A percentile compares a stretch with the other conserved stretches of the same genome.
phyloP scores from a whole-genome alignment of 2,888 invertebrate genomes.

The Drosophila affinis region DNA sequence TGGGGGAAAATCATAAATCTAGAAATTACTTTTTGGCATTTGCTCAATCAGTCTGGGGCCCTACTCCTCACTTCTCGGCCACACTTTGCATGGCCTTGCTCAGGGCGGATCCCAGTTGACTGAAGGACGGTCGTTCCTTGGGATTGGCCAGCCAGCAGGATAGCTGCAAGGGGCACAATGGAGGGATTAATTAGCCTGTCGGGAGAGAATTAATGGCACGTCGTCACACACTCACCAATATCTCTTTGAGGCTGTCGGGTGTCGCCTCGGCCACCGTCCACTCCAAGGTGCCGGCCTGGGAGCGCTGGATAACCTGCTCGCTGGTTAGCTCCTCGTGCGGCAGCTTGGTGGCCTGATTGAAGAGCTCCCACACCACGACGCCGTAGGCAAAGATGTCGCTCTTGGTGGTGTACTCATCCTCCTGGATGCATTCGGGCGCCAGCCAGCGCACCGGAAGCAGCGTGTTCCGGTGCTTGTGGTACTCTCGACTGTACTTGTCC shows the following conservation, averaged over 20 bases:
- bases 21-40: conserved; percentile 42
- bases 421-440: conserved; percentile 93
- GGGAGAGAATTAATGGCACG: neutral
- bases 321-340: conserved; percentile 86
- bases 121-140: conserved; percentile 84
- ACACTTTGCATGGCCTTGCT: conserved; percentile 83
- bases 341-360: conserved; percentile 90
- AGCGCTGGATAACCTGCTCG: conserved; percentile 81
- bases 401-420: conserved; percentile 95
- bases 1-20: conserved; percentile 23
- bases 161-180: conserved; percentile 56
- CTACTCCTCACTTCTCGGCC: conserved; percentile 70
- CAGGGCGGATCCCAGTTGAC: conserved; percentile 82
- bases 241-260: conserved; percentile 86
- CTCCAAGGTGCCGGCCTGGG: conserved; percentile 85
- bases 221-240: conserved; percentile 84
- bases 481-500: conserved; percentile 95
- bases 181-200: conserved; percentile 20
- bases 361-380: conserved; percentile 95
- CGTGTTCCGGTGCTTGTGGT: conserved; percentile 93
- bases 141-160: conserved; percentile 83
- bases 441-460: conserved; percentile 95
- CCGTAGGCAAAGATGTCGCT: conserved; percentile 97
- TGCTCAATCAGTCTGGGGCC: conserved; percentile 31
- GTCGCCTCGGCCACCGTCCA: conserved; percentile 88